Conservation (phyloP, 1,140 invertebrate genomes). For the Drosophila paulistorum region DNA sequence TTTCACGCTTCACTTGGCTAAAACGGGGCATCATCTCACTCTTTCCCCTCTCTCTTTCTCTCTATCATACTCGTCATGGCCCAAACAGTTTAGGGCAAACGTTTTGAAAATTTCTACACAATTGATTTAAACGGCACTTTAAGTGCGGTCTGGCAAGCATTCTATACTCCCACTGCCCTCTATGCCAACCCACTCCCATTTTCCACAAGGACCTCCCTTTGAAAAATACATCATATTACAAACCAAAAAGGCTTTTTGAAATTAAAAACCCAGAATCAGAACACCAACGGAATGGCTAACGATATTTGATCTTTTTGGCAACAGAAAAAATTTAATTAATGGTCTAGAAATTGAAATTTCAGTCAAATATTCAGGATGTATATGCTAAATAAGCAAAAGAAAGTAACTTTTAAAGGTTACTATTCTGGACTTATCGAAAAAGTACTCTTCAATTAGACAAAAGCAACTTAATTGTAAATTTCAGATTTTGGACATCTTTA, state of each 20-base stretch:
- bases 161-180: background rate
- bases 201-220: background rate
- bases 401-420: too few relatives aligned
- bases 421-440: too few relatives aligned
- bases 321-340: background rate
- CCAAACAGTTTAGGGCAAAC: constrained; percentile 36
- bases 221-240: background rate
- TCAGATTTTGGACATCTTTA: too few relatives aligned
- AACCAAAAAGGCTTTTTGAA: background rate
- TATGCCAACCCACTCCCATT: background rate
- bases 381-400: too few relatives aligned
- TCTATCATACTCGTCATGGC: background rate
- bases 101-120: constrained; percentile 73
- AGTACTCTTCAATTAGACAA: too few relatives aligned
- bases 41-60: background rate
- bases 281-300: background rate
- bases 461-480: too few relatives aligned
- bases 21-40: constrained; percentile 23
- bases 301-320: constrained; percentile 5
- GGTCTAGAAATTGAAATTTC: background rate
- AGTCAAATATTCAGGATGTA: background rate
- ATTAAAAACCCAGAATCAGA: constrained; percentile 6
- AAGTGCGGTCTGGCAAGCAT: constrained; percentile 41
- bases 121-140: constrained; percentile 74
- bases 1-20: constrained; percentile 61